A percentile compares a stretch with the other conserved stretches of the same genome.
Evolutionary conservation across 2,888 invertebrate genomes (phyloP).

Genomic region (Drosophila neutralis): DNA sequence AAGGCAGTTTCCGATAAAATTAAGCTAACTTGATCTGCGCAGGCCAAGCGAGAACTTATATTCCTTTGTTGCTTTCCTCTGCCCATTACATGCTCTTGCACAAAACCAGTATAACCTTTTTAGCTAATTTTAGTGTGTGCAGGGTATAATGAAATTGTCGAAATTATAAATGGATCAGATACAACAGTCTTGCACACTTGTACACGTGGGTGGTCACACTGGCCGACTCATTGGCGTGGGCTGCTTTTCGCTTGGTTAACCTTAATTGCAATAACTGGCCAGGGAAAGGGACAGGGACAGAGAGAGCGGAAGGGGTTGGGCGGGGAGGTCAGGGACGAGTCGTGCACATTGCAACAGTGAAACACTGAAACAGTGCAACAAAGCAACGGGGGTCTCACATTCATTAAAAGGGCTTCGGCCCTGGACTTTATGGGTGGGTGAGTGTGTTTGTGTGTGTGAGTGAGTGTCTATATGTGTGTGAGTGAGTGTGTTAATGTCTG

Average conservation of each 20-base stretch:
- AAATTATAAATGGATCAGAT: slow-evolving; percentile 73
- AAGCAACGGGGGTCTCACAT: slow-evolving; percentile 67
- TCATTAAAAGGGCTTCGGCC: slow-evolving; percentile 69
- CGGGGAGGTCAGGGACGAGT: background rate
- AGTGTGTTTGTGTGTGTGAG: background rate
- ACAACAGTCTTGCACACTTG: slow-evolving; percentile 4
- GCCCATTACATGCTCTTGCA: background rate
- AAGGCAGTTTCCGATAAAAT: background rate
- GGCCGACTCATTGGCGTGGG: slow-evolving; percentile 28
- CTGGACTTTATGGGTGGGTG: slow-evolving; percentile 32
- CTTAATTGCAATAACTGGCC: slow-evolving; percentile 66
- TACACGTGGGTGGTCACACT: slow-evolving; percentile 29
- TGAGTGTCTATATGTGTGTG: slow-evolving; percentile 12
- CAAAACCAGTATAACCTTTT: background rate
- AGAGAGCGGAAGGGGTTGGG: background rate
- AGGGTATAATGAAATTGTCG: slow-evolving; percentile 58
- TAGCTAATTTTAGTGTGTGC: background rate
- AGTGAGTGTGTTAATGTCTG: too few species aligned
- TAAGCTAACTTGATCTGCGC: background rate
- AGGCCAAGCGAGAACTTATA: background rate
- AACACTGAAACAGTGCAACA: slow-evolving; percentile 31
- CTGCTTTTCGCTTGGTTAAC: slow-evolving; percentile 67
- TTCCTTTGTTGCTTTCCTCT: background rate
- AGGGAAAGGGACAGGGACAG: background rate
- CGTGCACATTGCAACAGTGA: slow-evolving; percentile 14